phyloP scores from a whole-genome alignment of 2,797 vertebrate genomes.

The Oreortyx pictus region DNA sequence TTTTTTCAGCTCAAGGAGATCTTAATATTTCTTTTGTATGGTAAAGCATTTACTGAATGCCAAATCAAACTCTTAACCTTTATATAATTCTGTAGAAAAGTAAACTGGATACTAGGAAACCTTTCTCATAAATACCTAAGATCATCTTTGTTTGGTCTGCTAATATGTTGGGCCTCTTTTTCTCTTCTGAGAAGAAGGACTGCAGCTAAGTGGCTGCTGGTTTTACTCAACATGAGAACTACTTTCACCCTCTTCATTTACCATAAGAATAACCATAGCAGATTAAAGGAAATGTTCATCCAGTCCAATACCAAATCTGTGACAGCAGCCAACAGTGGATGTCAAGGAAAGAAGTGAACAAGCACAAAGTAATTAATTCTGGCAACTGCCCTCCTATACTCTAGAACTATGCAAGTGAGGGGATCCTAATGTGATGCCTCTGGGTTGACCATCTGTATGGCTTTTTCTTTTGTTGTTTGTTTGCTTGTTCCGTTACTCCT shows the following conservation, averaged over 20 bases:
- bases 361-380: neutral
- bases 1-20: neutral
- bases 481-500: neutral
- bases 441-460: neutral
- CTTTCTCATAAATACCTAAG: neutral
- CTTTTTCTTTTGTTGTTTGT: neutral
- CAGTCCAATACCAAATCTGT: neutral
- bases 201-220: neutral
- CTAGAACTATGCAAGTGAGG: neutral
- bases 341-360: neutral
- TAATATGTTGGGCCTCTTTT: neutral
- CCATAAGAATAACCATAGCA: neutral
- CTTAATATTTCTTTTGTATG: constrained; percentile 16
- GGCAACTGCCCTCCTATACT: neutral
- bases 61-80: constrained; percentile 53
- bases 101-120: constrained; percentile 29
- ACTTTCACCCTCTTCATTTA: neutral
- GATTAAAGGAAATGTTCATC: neutral
- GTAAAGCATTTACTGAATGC: constrained; percentile 49
- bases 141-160: constrained; percentile 6
- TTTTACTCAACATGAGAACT: neutral
- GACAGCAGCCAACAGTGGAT: neutral
- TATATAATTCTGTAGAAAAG: constrained; percentile 21
- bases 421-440: neutral
- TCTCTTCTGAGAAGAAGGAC: neutral